Conservation (phyloP, 2,797 vertebrate genomes). For the Acridotheres tristis region DNA sequence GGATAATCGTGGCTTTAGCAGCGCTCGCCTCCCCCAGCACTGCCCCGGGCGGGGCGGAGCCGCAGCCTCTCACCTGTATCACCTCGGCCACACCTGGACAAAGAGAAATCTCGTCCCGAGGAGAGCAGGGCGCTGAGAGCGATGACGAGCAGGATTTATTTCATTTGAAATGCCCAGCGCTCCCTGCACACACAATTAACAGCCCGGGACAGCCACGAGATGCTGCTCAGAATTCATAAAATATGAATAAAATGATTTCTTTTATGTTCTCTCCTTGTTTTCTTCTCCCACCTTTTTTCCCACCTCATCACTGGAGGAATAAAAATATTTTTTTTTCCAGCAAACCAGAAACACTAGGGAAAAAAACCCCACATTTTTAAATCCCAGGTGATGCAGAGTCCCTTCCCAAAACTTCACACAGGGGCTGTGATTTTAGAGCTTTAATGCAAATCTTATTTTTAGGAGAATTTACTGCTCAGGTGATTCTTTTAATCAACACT, state of each 20-base stretch:
- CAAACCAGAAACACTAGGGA: neutral
- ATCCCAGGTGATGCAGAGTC: neutral
- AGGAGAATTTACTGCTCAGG: conserved; percentile 39
- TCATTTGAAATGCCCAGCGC: neutral
- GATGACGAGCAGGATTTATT: conserved; percentile 24
- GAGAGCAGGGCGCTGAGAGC: neutral
- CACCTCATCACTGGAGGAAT: neutral
- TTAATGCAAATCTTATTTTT: neutral
- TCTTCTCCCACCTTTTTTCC: neutral
- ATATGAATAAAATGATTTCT: neutral
- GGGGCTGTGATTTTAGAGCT: neutral
- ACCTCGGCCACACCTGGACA: conserved; percentile 35
- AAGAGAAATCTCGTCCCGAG: conserved; percentile 69
- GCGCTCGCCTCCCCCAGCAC: neutral
- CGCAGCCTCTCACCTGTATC: conserved; percentile 9
- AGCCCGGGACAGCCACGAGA: neutral
- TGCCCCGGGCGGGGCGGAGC: conserved; percentile 64
- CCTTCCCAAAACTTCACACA: neutral
- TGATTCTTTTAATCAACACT: conserved; percentile 27
- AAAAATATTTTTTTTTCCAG: neutral
- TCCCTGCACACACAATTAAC: conserved; percentile 16
- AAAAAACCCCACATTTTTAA: neutral
- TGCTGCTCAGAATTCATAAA: neutral
- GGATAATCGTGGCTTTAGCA: neutral
- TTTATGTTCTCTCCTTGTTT: neutral